A percentile compares a stretch with the other conserved stretches of the same genome.
Evolutionary conservation across 2,797 vertebrate species (phyloP).

Genomic region (Rhodeus uyekii): DNA sequence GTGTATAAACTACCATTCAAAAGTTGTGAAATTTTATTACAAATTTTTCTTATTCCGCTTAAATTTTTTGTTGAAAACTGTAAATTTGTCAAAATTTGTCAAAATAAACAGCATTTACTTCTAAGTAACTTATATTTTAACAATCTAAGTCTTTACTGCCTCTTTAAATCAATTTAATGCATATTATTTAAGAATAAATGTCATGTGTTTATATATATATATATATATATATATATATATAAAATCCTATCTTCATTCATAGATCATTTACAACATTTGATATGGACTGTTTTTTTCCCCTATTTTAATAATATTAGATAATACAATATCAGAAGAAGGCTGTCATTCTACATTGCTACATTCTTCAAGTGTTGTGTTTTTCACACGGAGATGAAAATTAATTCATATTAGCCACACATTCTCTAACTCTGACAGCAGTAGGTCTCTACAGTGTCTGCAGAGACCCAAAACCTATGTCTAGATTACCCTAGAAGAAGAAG

Average conservation of each 20-base stretch:
- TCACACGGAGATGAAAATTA: neutral
- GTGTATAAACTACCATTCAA: neutral
- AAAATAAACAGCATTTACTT: too few relatives aligned
- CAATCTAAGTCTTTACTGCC: too few relatives aligned
- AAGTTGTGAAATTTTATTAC: neutral
- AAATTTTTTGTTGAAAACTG: neutral
- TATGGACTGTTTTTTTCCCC: neutral
- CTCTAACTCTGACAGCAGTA: neutral
- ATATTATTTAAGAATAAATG: too few relatives aligned
- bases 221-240: too few relatives aligned
- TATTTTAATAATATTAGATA: neutral
- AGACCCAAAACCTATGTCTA: neutral
- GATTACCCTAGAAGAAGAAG: neutral
- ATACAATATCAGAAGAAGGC: neutral
- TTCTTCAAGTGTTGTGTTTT: neutral
- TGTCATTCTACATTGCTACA: neutral
- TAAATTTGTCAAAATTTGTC: too few relatives aligned
- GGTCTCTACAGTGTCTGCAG: neutral
- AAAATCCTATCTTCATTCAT: too few relatives aligned
- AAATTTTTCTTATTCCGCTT: neutral
- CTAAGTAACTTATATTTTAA: too few relatives aligned
- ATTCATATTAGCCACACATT: neutral
- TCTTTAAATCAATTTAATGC: too few relatives aligned
- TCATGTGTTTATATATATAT: too few relatives aligned
- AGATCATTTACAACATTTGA: too few relatives aligned